Evolutionary conservation across 2,797 vertebrate species (phyloP), one percentile per base, ranked within the genome.

Genomic region (Babyrousa celebensis): DNA sequence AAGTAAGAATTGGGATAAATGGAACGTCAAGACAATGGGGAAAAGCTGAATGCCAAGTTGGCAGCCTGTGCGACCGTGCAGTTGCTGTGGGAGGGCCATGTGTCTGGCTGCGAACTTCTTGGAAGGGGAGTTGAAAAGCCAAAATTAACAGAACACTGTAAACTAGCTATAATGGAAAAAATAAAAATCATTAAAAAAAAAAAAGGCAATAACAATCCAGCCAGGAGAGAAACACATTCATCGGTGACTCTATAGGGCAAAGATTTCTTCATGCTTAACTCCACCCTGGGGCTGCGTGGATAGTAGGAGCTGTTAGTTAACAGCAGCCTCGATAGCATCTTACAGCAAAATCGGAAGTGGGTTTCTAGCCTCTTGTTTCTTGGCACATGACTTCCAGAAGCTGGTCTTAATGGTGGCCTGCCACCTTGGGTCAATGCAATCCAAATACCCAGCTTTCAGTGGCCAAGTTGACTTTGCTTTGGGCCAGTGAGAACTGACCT

Each of bases 51-150:
- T 2, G 17, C 29, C 29, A 88, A 10, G 25, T 68, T 70, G 11
- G 54, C 10, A 21, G 77, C 48, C 10, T 29, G 0, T 52, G 1
- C 25, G 17, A 56, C 32, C 40, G 23, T 65, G 15, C 18, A 25
- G 36, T 87, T 62, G 67, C 58, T 21, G 5, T 11, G 16, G 48
- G 83, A 6, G 10, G 48, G 25, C 43, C 6, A 0, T 72, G 23
- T 21, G 21, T 67, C 56, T 83, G 80, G 40, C 56, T 79, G 20
- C 85, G 74, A 78, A 32, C 54, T 85, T 88, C 70, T 83, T 84
- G 82, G 71, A 80, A 91, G 68, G 43, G 63, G 87, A 20, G 52
- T 75, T 56, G 52, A 70, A 48, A 86, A 91, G 54, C 11, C 43
- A 48, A 48, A 48, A 48, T 48, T 48, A 10, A 48, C 43, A 48